Evolutionary conservation across 2,797 vertebrate species (phyloP), one percentile per base, ranked within the genome.

Genomic region (Hylomyscus alleni): DNA sequence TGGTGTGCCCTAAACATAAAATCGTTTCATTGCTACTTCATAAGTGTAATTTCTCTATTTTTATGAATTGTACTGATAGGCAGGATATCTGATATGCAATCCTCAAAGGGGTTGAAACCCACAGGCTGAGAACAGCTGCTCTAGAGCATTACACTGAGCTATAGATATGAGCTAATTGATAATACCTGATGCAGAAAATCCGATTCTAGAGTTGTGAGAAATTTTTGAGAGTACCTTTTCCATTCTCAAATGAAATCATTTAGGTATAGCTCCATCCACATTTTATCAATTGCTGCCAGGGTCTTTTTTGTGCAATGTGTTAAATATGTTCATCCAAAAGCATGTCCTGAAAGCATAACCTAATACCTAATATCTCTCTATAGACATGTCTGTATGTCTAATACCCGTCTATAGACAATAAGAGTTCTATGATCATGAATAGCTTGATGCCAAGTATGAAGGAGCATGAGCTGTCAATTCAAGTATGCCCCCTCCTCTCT

Each of bases 161-260:
- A 24, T 88, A 24, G 6, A 40, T 56, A 6, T 77, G 14, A 94
- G 6, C 29, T 69, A 40, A 82, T 24, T 88, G 22, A 81, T 22
- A 62, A 2, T 65, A 34, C 10, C 29, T 83, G 19, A 90, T 4
- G 22, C 8, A 92, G 52, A 94, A 37, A 81, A 75, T 83, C 52
- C 40, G 75, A 94, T 75, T 82, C 60, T 76, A 90, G 84, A 90
- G 24, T 78, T 90, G 15, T 14, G 62, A 75, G 60, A 62, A 29
- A 54, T 14, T 91, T 85, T 94, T 81, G 44, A 75, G n/a, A 58
- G 58, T 37, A 89, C 47, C 3, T 29, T 24, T 62, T 92, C 19
- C 13, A 67, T 90, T 62, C 1, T 26, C 31, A 93, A 75, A 93
- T 4, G 83, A 50, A 93, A 5, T 67, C 37, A 82, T 90, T 87